Conservation (phyloP, 37 sponge, comb jelly and placozoan species). For the Sycon ciliatum region DNA sequence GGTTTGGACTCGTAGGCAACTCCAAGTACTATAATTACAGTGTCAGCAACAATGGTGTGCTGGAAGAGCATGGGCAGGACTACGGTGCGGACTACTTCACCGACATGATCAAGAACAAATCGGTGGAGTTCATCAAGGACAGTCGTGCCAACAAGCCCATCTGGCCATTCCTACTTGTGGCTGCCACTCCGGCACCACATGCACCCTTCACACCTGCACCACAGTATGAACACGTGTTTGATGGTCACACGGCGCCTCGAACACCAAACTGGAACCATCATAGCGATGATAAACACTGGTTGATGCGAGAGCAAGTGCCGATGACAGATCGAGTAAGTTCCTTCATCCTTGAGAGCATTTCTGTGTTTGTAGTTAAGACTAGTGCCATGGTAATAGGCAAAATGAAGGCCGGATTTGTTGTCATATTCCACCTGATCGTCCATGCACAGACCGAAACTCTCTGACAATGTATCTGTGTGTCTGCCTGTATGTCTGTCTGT, state of each 20-base stretch:
- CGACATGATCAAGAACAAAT: conserved; percentile 50
- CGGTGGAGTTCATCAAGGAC: conserved; percentile 31
- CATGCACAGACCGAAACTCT: no score
- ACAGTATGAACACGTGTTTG: conserved; percentile 41
- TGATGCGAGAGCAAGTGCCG: conserved; percentile 41
- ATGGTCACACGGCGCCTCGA: conserved; percentile 40
- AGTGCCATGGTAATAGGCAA: no score
- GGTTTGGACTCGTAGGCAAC: conserved; percentile 49
- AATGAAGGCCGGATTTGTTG: no score
- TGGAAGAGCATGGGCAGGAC: conserved; percentile 20
- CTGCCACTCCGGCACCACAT: conserved; percentile 69
- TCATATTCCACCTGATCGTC: no score
- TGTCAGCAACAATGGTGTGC: conserved; percentile 34
- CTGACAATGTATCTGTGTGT: no score
- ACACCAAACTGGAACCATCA: conserved; percentile 65
- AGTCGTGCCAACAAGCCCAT: conserved; percentile 10
- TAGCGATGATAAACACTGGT: conserved; percentile 52
- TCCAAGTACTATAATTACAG: conserved; percentile 41
- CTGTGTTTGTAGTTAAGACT: no score
- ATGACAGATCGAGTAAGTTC: no score
- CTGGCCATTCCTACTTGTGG: conserved; percentile 51
- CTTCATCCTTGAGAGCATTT: no score
- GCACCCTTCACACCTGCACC: conserved; percentile 75
- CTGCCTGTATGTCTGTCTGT: no score
- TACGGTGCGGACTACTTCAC: conserved; percentile 58